A percentile compares a stretch with the other conserved stretches of the same genome.
Evolutionary conservation across 2,888 invertebrate genomes (phyloP).

Genomic region (Fabriciana adippe): DNA sequence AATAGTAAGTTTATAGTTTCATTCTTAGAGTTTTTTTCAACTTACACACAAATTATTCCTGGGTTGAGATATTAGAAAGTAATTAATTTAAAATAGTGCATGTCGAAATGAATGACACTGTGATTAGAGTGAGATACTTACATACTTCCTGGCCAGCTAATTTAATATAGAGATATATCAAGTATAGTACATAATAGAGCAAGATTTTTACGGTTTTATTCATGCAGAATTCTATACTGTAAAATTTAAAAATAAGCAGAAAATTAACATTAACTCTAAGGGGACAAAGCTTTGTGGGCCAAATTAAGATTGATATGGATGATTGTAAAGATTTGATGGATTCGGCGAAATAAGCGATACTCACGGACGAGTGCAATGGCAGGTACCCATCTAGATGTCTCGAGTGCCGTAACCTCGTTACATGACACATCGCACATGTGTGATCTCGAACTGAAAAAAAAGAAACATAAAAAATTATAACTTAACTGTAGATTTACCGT

Average conservation of each 20-base stretch:
- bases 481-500: background rate
- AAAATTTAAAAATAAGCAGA: constrained; percentile 62
- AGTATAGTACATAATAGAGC: constrained; percentile 32
- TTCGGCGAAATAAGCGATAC: constrained; percentile 49
- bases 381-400: constrained; percentile 67
- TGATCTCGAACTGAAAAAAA: constrained; percentile 66
- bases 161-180: constrained; percentile 36
- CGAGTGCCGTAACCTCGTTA: constrained; percentile 72
- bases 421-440: constrained; percentile 58
- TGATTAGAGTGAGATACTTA: constrained; percentile 39
- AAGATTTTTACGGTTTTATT: constrained; percentile 37
- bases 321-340: constrained; percentile 30
- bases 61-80: constrained; percentile 8
- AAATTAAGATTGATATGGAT: constrained; percentile 40
- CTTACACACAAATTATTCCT: constrained; percentile 23
- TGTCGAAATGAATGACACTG: constrained; percentile 26
- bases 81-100: constrained; percentile 25
- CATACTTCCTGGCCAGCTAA: constrained; percentile 44
- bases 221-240: constrained; percentile 55
- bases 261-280: constrained; percentile 69
- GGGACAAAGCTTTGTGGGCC: constrained; percentile 66
- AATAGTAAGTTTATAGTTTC: background rate
- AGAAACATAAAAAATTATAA: constrained; percentile 1
- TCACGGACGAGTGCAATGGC: constrained; percentile 69
- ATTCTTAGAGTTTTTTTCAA: constrained; percentile 10